Percentiles rank a stretch among this genome's conserved stretches.
Conservation (phyloP, 2,113 vertebrate species). For the Accipiter cooperii region DNA sequence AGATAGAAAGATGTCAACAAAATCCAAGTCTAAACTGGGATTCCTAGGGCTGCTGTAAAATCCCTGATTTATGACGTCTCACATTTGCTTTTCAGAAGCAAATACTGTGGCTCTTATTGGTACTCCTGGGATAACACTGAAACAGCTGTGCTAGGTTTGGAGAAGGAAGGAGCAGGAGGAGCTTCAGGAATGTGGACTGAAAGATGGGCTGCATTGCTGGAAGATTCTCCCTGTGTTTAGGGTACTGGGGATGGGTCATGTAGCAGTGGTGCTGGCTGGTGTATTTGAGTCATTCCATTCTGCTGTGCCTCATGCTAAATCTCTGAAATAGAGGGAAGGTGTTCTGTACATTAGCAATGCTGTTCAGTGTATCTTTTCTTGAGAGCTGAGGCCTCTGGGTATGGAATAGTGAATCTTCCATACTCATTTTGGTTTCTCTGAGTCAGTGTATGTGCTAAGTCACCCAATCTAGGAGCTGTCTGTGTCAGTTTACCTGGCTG, state of each 20-base stretch:
- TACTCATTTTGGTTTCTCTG: rapidly evolving
- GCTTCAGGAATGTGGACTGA: neutral
- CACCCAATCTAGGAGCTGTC: neutral
- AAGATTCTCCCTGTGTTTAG: rapidly evolving
- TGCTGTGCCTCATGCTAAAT: neutral
- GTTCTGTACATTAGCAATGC: rapidly evolving
- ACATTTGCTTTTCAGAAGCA: neutral
- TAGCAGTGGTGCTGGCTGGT: neutral
- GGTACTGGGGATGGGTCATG: neutral
- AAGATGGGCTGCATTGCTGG: too few species aligned
- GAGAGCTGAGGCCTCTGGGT: neutral
- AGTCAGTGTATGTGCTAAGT: neutral
- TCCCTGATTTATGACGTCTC: neutral
- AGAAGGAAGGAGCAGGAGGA: neutral
- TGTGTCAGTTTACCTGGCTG: neutral
- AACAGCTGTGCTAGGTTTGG: neutral
- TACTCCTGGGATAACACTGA: neutral
- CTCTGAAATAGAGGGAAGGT: neutral
- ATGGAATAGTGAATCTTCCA: neutral
- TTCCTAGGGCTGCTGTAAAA: neutral
- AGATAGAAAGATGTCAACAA: neutral
- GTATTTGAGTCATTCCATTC: rapidly evolving
- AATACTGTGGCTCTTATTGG: neutral
- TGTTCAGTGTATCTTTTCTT: neutral
- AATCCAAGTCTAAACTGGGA: neutral